A percentile compares a stretch with the other conserved stretches of the same genome.
Conservation (phyloP, 2,888 invertebrate genomes). For the Podabrus alpinus region DNA sequence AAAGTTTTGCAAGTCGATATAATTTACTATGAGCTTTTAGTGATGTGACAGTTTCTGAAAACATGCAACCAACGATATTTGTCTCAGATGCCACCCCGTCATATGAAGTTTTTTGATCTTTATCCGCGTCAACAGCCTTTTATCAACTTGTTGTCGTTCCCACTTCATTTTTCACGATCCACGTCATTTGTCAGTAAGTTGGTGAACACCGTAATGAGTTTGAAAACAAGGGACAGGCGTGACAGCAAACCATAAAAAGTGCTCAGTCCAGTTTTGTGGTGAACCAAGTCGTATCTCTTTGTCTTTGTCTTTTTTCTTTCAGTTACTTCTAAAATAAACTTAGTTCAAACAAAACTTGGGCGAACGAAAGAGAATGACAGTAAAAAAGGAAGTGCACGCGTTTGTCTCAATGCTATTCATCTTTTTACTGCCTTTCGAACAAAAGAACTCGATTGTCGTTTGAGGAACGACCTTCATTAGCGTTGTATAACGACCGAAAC, state of each 20-base stretch:
- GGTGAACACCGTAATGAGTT: conserved; percentile 56
- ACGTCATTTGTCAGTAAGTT: conserved; percentile 57
- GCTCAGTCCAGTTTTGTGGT: conserved; percentile 24
- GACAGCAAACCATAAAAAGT: conserved; percentile 40
- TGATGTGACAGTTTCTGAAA: conserved; percentile 10
- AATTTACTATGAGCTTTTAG: not conserved
- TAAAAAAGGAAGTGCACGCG: conserved; percentile 28
- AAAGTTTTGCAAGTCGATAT: not conserved
- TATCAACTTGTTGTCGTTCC: conserved; percentile 55
- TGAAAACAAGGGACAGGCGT: conserved; percentile 56
- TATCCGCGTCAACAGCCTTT: conserved; percentile 53
- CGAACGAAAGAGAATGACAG: conserved; percentile 39
- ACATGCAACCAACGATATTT: conserved; percentile 32
- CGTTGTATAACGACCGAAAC: conserved; percentile 34
- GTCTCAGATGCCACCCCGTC: conserved; percentile 31
- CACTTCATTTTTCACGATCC: conserved; percentile 57
- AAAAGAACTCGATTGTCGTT: conserved; percentile 35
- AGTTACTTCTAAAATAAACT: conserved; percentile 19
- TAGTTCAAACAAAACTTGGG: conserved; percentile 27
- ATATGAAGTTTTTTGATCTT: conserved; percentile 46
- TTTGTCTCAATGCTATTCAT: conserved; percentile 34
- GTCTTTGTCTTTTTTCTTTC: conserved; percentile 39
- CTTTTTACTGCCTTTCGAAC: conserved; percentile 33
- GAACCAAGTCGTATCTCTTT: conserved; percentile 19
- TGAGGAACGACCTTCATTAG: conserved; percentile 37